Percentiles rank a stretch among this genome's conserved stretches.
These are phyloP conservation scores for Isichthys henryi DNA, from an alignment of 2,113 vertebrate genomes.

Conservation along the genomic window DNA sequence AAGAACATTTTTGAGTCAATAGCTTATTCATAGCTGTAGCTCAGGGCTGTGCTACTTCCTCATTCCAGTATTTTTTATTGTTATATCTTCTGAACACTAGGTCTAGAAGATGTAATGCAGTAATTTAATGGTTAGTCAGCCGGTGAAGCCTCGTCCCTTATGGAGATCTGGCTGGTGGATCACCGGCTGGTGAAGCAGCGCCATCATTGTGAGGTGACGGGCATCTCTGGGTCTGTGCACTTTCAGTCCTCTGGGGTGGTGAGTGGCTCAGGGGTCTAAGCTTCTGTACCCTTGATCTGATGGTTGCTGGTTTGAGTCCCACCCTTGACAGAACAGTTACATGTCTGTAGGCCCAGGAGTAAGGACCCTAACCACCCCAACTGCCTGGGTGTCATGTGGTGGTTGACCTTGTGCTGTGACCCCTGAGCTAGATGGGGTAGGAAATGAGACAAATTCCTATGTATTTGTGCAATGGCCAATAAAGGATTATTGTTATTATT, in stretches of 20 bases:
- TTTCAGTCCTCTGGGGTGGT: background rate
- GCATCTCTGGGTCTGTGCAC: background rate
- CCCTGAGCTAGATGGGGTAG: too few relatives aligned
- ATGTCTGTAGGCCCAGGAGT: too few relatives aligned
- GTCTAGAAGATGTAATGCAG: background rate
- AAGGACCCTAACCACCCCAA: too few relatives aligned
- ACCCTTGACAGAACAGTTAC: too few relatives aligned
- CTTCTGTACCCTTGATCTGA: too few relatives aligned
- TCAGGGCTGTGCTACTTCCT: background rate
- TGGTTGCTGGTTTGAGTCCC: too few relatives aligned
- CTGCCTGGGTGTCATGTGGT: too few relatives aligned
- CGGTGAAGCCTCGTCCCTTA: background rate
- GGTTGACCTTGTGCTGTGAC: too few relatives aligned
- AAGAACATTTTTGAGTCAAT: conserved; percentile 12
- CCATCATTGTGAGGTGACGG: background rate
- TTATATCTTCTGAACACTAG: background rate
- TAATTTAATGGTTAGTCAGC: background rate
- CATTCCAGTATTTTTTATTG: background rate
- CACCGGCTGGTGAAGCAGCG: background rate
- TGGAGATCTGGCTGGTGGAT: background rate
- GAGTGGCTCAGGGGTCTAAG: too few relatives aligned
- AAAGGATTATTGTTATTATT: too few relatives aligned
- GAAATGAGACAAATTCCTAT: too few relatives aligned
- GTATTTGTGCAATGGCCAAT: too few relatives aligned
- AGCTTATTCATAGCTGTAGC: background rate